phyloP scores from a whole-genome alignment of 2,797 vertebrate species.

The Gymnothorax reevesii region DNA sequence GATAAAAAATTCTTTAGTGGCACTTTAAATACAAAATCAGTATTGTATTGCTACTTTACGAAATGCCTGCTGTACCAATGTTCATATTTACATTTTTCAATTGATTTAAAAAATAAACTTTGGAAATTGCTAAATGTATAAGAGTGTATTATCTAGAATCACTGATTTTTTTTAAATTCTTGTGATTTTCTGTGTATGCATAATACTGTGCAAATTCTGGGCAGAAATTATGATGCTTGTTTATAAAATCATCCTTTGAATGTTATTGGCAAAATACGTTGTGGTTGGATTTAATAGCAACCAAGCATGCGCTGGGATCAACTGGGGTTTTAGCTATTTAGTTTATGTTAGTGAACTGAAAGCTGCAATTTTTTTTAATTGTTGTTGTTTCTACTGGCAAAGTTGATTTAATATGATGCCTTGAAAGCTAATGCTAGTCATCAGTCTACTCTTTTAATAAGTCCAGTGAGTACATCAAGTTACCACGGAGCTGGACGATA shows the following conservation, averaged over 20 bases:
- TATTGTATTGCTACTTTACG: neutral
- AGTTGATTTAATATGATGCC: neutral
- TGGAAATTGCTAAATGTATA: neutral
- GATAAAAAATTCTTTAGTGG: neutral
- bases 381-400: neutral
- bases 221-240: neutral
- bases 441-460: neutral
- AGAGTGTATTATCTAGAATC: neutral
- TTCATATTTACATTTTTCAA: neutral
- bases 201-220: neutral
- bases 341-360: neutral
- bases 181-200: neutral
- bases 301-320: neutral
- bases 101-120: neutral
- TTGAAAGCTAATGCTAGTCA: conserved; percentile 6
- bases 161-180: neutral
- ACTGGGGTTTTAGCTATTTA: neutral
- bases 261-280: neutral
- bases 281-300: neutral
- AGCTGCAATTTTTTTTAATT: neutral
- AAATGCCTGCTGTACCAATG: neutral
- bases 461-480: neutral
- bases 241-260: neutral
- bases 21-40: neutral
- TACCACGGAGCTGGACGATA: neutral